phyloP scores from a whole-genome alignment of 64 coral and sea anemone species.

The Actinia tenebrosa region DNA sequence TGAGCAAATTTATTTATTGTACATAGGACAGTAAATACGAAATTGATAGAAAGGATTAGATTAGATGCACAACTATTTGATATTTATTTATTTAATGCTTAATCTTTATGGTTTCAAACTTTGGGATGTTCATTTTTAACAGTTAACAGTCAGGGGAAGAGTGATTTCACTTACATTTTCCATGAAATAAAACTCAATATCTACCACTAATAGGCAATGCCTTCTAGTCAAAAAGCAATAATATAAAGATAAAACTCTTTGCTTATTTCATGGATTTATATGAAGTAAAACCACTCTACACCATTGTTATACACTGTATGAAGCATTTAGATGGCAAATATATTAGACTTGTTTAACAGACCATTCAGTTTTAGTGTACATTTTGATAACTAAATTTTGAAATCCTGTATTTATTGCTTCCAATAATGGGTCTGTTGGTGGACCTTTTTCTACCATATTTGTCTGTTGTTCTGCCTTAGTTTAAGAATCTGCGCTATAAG shows the following conservation, averaged over 20 bases:
- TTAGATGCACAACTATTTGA: background rate
- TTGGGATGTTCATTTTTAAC: background rate
- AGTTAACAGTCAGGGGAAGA: background rate
- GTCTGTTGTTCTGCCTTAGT: background rate
- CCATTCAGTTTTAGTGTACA: too few species aligned
- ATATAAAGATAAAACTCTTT: too few species aligned
- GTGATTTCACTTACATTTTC: background rate
- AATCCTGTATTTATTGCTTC: too few species aligned
- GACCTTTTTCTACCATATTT: background rate
- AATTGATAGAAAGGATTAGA: background rate
- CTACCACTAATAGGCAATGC: background rate
- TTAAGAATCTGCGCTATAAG: background rate
- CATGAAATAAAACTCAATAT: background rate
- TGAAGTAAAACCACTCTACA: too few species aligned
- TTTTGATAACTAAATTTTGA: too few species aligned
- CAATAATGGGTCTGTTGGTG: background rate
- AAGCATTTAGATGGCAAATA: too few species aligned
- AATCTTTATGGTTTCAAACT: background rate
- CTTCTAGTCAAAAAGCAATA: background rate
- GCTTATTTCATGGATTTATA: too few species aligned
- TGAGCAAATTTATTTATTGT: constrained; percentile 2
- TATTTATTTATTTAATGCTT: background rate
- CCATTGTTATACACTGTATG: too few species aligned
- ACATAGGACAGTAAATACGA: background rate
- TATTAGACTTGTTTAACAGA: too few species aligned